Percentiles rank a stretch among this genome's conserved stretches.
phyloP scores from a whole-genome alignment of 92 coral and sea anemone genomes.

The Metridium senile region DNA sequence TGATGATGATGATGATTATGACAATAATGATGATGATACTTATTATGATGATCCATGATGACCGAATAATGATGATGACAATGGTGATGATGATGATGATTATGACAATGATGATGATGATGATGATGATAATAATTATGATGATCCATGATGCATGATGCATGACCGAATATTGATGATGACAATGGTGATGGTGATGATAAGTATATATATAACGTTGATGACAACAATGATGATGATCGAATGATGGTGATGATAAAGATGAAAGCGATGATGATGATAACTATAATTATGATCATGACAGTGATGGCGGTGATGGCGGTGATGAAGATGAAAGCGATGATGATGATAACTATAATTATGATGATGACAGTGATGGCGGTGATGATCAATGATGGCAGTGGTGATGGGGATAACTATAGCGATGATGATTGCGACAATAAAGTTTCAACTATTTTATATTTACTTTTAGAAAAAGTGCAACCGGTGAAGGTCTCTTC shows the following conservation, averaged over 20 bases:
- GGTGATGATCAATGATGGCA: background rate
- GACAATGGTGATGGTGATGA: background rate
- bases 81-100: background rate
- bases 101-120: background rate
- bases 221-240: background rate
- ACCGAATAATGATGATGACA: background rate
- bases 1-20: background rate
- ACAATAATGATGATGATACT: background rate
- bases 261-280: background rate
- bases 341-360: too few relatives aligned
- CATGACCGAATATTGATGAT: background rate
- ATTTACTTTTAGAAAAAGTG: slow-evolving; percentile 59
- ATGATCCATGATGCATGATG: background rate
- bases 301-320: background rate
- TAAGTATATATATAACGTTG: too few relatives aligned
- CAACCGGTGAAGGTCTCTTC: slow-evolving; percentile 82
- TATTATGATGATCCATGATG: too few relatives aligned
- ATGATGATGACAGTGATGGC: background rate
- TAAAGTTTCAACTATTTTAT: background rate
- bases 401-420: background rate
- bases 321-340: background rate
- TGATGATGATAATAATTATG: background rate
- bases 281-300: background rate
- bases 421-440: background rate
- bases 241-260: background rate